Conservation (phyloP, 2,888 invertebrate species). For the Agrotis exclamationis region DNA sequence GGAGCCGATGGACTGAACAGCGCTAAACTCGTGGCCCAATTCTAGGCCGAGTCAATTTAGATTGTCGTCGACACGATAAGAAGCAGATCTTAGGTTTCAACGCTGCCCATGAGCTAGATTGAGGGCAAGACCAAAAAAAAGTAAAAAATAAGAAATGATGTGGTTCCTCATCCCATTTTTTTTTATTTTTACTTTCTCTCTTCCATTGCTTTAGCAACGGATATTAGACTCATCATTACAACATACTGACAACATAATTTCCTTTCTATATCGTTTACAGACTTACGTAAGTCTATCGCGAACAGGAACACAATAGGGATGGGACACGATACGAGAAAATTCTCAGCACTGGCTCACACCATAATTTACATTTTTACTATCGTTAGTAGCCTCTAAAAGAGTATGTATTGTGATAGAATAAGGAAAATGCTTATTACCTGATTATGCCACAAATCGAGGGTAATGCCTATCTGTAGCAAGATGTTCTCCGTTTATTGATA, state of each 20-base stretch:
- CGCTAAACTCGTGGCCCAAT: no score
- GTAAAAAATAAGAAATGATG: no score
- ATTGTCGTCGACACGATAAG: no score
- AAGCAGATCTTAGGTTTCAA: no score
- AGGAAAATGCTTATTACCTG: constrained; percentile 23
- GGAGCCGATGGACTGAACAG: no score
- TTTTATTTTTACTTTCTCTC: not conserved
- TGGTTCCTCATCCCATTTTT: not conserved
- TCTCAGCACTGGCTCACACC: not conserved
- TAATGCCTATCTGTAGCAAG: constrained; percentile 40
- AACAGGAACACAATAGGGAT: constrained; percentile 16
- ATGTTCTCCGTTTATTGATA: constrained; percentile 18
- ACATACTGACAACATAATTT: constrained; percentile 21
- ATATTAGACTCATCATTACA: constrained; percentile 24
- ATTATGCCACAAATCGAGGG: constrained; percentile 37
- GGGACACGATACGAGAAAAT: not conserved
- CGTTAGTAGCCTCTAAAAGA: constrained; percentile 15
- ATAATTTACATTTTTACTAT: constrained; percentile 2
- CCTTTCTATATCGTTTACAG: not conserved
- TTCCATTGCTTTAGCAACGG: constrained; percentile 4
- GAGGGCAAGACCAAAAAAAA: no score
- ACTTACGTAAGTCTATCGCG: constrained; percentile 29
- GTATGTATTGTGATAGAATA: constrained; percentile 16
- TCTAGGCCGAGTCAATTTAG: no score
- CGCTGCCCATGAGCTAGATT: no score